Evolutionary conservation across 2,797 vertebrate genomes (phyloP).

Genomic region (Cyprinella venusta): DNA sequence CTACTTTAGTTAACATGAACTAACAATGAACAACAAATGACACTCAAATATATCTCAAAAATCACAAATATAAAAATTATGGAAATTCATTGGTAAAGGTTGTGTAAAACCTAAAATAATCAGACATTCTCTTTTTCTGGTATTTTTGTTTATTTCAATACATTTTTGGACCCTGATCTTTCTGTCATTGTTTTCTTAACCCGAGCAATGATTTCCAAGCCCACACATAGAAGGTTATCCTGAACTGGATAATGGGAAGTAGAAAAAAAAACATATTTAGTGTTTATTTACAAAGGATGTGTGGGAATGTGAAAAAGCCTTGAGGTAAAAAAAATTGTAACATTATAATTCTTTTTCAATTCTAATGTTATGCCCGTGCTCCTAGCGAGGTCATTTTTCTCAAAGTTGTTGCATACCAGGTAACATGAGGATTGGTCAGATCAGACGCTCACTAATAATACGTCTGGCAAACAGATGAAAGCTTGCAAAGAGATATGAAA

Average conservation of each 20-base stretch:
- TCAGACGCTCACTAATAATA: slow-evolving; percentile 24
- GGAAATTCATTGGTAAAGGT: not conserved
- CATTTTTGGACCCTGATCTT: not conserved
- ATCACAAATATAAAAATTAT: not conserved
- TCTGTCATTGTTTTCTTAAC: slow-evolving; percentile 5
- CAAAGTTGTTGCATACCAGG: slow-evolving; percentile 7
- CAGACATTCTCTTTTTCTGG: not conserved
- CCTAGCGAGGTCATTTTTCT: slow-evolving; percentile 20
- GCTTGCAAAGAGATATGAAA: slow-evolving; percentile 26
- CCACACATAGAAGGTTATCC: not conserved
- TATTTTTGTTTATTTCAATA: not conserved
- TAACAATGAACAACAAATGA: not conserved
- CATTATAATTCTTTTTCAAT: slow-evolving; percentile 11
- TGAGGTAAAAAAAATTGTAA: not conserved
- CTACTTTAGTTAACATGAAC: too few relatives aligned
- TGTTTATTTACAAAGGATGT: not conserved
- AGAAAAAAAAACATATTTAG: slow-evolving; percentile 14
- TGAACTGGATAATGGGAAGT: not conserved
- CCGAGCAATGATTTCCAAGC: not conserved
- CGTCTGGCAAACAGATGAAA: slow-evolving; percentile 47
- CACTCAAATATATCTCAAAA: too few relatives aligned
- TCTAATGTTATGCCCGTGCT: slow-evolving; percentile 26
- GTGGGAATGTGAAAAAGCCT: slow-evolving; percentile 14
- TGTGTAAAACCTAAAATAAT: not conserved
- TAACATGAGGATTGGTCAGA: slow-evolving; percentile 36